Evolutionary conservation across 2,888 invertebrate species (phyloP).

Genomic region (Eilema sororculum): DNA sequence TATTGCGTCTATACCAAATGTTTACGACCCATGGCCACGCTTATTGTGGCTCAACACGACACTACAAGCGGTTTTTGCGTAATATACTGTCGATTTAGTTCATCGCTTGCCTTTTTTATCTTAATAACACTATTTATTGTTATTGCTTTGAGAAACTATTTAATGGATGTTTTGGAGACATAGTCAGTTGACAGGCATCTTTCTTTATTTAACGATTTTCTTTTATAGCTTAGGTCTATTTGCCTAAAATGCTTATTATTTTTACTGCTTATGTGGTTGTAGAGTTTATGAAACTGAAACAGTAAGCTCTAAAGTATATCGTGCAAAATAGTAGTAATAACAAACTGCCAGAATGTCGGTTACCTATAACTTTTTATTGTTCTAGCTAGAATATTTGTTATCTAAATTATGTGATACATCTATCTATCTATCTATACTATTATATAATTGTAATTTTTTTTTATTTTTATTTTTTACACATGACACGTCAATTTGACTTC

Average conservation of each 20-base stretch:
- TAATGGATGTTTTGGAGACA: slow-evolving; percentile 48
- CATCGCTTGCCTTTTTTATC: slow-evolving; percentile 45
- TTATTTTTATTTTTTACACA: too few relatives aligned
- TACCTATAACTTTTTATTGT: not conserved
- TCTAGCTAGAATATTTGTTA: too few relatives aligned
- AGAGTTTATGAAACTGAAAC: not conserved
- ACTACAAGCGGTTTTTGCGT: slow-evolving; percentile 47
- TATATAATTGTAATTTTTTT: too few relatives aligned
- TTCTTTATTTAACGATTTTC: slow-evolving; percentile 40
- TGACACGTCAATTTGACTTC: too few relatives aligned
- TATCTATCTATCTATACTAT: too few relatives aligned
- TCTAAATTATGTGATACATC: too few relatives aligned
- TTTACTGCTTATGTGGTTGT: slow-evolving; percentile 20
- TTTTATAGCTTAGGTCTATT: slow-evolving; percentile 31
- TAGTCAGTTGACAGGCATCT: slow-evolving; percentile 34
- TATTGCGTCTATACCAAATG: slow-evolving; percentile 68
- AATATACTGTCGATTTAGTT: slow-evolving; percentile 49
- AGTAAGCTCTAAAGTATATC: not conserved
- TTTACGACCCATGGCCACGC: slow-evolving; percentile 67
- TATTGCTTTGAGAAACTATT: slow-evolving; percentile 52
- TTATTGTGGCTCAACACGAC: slow-evolving; percentile 66
- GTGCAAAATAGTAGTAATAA: not conserved
- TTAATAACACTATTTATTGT: slow-evolving; percentile 58
- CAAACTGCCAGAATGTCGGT: not conserved
- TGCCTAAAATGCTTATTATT: slow-evolving; percentile 32